phyloP scores from a whole-genome alignment of 2,797 vertebrate genomes.

The Anguilla obscura region DNA sequence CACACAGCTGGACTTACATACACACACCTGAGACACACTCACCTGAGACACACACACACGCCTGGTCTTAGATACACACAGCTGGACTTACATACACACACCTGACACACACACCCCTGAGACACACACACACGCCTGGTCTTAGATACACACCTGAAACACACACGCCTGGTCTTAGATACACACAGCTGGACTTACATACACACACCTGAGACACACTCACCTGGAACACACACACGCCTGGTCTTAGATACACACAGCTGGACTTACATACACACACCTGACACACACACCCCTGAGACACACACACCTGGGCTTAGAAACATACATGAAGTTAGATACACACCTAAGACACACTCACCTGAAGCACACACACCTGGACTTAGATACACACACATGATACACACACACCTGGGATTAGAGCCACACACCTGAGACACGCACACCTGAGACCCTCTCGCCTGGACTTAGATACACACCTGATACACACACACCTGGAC shows the following conservation, averaged over 20 bases:
- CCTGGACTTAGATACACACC: no score
- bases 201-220: neutral
- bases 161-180: neutral
- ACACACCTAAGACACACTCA: neutral
- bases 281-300: neutral
- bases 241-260: neutral
- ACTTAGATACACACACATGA: neutral
- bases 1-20: neutral
- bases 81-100: no score
- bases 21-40: no score
- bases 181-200: neutral
- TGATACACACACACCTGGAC: neutral
- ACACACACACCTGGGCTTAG: neutral
- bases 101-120: neutral
- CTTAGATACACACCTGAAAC: neutral
- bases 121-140: neutral
- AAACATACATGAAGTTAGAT: no score
- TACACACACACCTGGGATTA: neutral
- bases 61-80: no score
- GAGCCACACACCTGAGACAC: neutral
- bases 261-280: neutral
- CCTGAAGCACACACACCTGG: neutral
- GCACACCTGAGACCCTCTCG: neutral
- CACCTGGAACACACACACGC: no score
- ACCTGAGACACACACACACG: no score